These are phyloP conservation scores for Anolis carolinensis DNA, from an alignment of 2,113 vertebrate genomes.

Conservation along the genomic window DNA sequence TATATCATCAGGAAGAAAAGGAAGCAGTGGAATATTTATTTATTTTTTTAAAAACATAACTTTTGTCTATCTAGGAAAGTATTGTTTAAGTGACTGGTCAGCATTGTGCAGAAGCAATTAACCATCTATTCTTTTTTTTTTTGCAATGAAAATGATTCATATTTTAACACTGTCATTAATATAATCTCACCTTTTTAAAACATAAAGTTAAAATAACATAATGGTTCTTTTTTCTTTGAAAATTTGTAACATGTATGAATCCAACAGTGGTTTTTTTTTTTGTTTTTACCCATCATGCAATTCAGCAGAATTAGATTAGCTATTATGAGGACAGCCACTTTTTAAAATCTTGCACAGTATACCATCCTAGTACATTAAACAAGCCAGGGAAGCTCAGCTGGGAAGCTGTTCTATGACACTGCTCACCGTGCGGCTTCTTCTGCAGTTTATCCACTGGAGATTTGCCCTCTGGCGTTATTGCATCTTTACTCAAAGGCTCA, in stretches of 20 bases:
- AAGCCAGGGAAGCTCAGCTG: background rate
- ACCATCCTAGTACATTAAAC: background rate
- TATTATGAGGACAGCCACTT: background rate
- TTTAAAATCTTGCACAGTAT: background rate
- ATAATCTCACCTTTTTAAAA: background rate
- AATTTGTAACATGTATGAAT: background rate
- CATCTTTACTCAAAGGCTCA: constrained; percentile 41
- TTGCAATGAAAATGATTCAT: background rate
- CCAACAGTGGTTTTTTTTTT: too few relatives aligned
- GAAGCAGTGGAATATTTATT: background rate
- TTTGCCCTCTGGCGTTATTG: constrained; percentile 51
- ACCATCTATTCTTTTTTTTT: background rate
- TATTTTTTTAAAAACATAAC: background rate
- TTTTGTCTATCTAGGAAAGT: background rate
- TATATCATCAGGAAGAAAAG: background rate
- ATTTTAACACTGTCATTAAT: background rate
- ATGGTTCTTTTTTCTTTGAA: background rate
- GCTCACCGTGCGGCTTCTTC: constrained; percentile 66
- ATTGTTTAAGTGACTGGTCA: background rate
- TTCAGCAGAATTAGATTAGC: background rate
- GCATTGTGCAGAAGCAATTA: background rate
- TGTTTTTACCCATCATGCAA: background rate
- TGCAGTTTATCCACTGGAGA: constrained; percentile 32
- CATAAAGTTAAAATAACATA: background rate
- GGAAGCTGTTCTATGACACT: background rate